Percentiles rank a stretch among this genome's conserved stretches.
Evolutionary conservation across 2,797 vertebrate genomes (phyloP).

Genomic region (Ciconia nigra): DNA sequence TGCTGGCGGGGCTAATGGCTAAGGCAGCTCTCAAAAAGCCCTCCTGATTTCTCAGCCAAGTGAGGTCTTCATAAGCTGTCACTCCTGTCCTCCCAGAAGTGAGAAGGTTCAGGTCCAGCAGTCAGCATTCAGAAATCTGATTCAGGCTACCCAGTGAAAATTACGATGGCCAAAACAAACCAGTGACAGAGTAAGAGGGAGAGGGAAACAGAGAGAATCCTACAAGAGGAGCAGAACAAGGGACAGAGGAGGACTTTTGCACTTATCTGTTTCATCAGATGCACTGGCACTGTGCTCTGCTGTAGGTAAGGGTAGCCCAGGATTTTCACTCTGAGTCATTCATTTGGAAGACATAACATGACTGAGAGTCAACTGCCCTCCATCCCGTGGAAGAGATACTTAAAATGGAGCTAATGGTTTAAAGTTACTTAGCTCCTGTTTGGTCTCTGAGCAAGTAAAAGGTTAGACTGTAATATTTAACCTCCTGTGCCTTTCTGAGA

Average conservation of each 20-base stretch:
- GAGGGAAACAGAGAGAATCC: background rate
- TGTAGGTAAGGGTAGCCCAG: background rate
- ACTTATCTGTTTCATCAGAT: background rate
- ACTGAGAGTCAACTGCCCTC: background rate
- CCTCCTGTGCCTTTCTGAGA: background rate
- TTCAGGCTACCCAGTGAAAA: background rate
- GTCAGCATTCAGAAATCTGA: background rate
- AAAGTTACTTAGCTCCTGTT: background rate
- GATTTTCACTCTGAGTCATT: background rate
- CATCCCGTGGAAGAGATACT: background rate
- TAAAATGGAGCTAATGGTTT: background rate
- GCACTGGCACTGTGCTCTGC: background rate
- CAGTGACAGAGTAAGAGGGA: background rate
- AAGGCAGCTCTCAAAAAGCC: background rate
- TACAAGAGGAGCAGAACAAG: background rate
- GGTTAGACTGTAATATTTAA: conserved; percentile 14
- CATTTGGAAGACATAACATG: background rate
- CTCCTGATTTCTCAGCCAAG: background rate
- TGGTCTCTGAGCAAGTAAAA: background rate
- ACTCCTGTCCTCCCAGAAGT: background rate
- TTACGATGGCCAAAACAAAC: background rate
- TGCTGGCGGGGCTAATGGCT: background rate
- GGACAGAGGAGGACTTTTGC: background rate
- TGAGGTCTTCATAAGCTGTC: background rate
- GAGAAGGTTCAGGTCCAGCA: background rate